These are phyloP conservation scores for Ciconia boyciana DNA, from an alignment of 2,113 vertebrate species.

Conservation along the genomic window DNA sequence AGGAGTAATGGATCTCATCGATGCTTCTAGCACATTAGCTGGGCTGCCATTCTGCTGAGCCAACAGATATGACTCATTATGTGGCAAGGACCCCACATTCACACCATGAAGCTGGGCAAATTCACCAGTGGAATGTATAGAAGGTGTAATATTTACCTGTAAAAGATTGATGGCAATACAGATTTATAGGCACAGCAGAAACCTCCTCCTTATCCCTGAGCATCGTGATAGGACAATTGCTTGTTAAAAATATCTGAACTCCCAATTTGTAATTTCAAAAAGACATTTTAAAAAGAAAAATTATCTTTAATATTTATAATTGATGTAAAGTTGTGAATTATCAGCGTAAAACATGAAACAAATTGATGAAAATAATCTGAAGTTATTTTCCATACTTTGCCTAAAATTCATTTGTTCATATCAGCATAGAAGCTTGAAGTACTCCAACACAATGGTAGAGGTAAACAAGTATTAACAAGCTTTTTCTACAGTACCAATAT, in stretches of 20 bases:
- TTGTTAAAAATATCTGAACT: background rate
- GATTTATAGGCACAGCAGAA: background rate
- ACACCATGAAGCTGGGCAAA: slow-evolving; percentile 57
- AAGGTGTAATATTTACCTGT: slow-evolving; percentile 67
- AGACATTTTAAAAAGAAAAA: background rate
- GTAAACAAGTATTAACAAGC: background rate
- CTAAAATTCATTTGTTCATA: background rate
- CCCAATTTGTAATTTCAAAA: background rate
- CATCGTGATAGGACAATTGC: background rate
- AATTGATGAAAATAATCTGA: background rate
- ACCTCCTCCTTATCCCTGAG: background rate
- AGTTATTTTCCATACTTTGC: background rate
- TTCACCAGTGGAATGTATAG: slow-evolving; percentile 47
- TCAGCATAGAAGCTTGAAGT: background rate
- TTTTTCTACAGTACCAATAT: background rate
- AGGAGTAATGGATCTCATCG: slow-evolving; percentile 38
- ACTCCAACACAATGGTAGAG: background rate
- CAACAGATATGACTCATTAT: slow-evolving; percentile 80
- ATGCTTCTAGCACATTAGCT: slow-evolving; percentile 64
- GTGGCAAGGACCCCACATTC: slow-evolving; percentile 39
- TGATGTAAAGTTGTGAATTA: background rate
- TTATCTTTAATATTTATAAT: background rate
- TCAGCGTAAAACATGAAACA: background rate
- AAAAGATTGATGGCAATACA: background rate
- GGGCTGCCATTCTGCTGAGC: slow-evolving; percentile 80